Evolutionary conservation across 2,113 vertebrate genomes (phyloP).

Genomic region (Octodon degus): DNA sequence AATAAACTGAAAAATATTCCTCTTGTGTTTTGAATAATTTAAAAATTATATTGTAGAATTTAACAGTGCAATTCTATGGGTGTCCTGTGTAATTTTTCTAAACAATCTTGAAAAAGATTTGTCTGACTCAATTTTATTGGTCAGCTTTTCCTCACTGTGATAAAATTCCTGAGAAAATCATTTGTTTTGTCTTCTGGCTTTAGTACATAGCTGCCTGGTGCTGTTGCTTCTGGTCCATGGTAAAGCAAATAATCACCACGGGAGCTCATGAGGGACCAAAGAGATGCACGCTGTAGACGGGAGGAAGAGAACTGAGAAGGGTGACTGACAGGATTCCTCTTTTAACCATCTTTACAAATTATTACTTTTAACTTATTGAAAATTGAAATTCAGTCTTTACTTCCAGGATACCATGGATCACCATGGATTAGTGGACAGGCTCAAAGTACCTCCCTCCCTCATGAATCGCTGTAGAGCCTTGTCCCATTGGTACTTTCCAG

Average conservation of each 20-base stretch:
- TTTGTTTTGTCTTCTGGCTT: neutral
- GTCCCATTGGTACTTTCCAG: no score
- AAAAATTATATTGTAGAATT: neutral
- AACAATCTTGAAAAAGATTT: neutral
- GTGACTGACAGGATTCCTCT: neutral
- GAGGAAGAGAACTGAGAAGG: no score
- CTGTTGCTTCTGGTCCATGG: neutral
- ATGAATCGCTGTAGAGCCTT: no score
- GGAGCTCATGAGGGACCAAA: neutral
- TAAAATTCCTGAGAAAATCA: neutral
- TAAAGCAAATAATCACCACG: neutral
- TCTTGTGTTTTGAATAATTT: neutral
- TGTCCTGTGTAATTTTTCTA: neutral
- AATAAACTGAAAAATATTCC: neutral
- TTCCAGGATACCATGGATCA: no score
- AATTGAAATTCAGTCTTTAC: no score
- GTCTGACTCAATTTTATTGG: neutral
- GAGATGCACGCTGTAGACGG: neutral
- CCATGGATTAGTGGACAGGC: no score
- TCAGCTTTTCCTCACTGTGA: neutral
- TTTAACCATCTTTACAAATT: no score
- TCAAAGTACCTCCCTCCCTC: no score
- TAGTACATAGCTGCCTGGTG: neutral
- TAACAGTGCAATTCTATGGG: neutral
- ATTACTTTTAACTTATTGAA: no score